These are phyloP conservation scores for Sinocyclocheilus rhinocerous DNA, from an alignment of 2,113 vertebrate genomes.

Conservation along the genomic window DNA sequence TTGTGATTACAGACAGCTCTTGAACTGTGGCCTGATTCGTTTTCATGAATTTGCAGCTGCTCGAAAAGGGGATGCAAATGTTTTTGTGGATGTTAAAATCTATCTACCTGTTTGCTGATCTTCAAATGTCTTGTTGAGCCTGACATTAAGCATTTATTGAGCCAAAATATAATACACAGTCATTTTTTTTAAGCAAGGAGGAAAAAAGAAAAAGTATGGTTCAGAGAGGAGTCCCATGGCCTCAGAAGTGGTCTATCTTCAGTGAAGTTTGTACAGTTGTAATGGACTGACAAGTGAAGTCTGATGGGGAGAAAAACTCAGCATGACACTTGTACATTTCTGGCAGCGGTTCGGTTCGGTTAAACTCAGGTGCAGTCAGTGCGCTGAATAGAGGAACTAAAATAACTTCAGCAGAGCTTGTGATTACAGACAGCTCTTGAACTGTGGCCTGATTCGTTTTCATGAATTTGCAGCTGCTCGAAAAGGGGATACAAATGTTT, in stretches of 20 bases:
- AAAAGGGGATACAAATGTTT: slow-evolving; percentile 7
- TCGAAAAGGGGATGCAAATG: slow-evolving; percentile 22
- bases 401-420: slow-evolving; percentile 48
- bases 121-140: slow-evolving; percentile 4
- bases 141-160: slow-evolving; percentile 2
- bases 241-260: slow-evolving; percentile 11
- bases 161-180: slow-evolving; percentile 6
- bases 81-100: neutral
- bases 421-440: slow-evolving; percentile 57
- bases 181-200: neutral
- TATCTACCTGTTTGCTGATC: neutral
- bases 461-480: slow-evolving; percentile 22
- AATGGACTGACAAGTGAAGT: no score
- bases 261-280: no score
- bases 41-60: slow-evolving; percentile 34
- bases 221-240: slow-evolving; percentile 13
- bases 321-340: no score
- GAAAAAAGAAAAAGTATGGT: neutral
- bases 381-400: slow-evolving; percentile 48
- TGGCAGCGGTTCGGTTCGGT: no score
- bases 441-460: slow-evolving; percentile 36
- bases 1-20: slow-evolving; percentile 57
- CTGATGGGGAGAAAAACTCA: no score
- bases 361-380: no score
- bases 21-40: slow-evolving; percentile 12